A percentile compares a stretch with the other conserved stretches of the same genome.
Evolutionary conservation across 2,797 vertebrate genomes (phyloP).

Genomic region (Centropyge bicolor): DNA sequence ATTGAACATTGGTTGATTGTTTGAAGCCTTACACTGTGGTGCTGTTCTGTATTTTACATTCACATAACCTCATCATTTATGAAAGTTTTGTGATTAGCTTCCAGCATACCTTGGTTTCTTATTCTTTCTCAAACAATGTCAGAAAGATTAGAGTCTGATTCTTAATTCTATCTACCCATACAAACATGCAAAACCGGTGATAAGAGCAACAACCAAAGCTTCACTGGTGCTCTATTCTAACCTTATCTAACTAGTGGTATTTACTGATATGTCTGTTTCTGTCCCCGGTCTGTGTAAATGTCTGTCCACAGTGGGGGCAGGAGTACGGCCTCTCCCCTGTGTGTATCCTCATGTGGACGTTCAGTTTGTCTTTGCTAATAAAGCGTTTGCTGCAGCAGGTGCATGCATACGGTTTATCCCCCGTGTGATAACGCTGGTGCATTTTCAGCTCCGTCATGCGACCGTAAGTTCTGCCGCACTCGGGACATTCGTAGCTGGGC

Average conservation of each 20-base stretch:
- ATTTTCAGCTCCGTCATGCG: slow-evolving; percentile 81
- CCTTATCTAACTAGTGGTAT: slow-evolving; percentile 55
- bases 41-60: not conserved
- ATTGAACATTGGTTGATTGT: not conserved
- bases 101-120: slow-evolving; percentile 16
- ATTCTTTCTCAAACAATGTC: not conserved
- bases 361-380: slow-evolving; percentile 79
- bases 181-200: slow-evolving; percentile 47
- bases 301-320: slow-evolving; percentile 78
- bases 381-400: slow-evolving; percentile 80
- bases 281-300: slow-evolving; percentile 81
- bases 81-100: not conserved
- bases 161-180: not conserved
- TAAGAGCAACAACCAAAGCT: not conserved
- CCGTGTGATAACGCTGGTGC: slow-evolving; percentile 83
- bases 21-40: not conserved
- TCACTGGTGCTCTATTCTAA: not conserved
- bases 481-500: slow-evolving; percentile 74
- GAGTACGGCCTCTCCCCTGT: slow-evolving; percentile 81
- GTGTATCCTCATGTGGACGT: slow-evolving; percentile 81
- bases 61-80: not conserved
- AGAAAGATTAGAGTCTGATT: not conserved
- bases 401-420: slow-evolving; percentile 78
- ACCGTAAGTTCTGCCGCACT: slow-evolving; percentile 78
- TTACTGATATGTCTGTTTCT: slow-evolving; percentile 81